Base-by-base conservation (phyloP, 2,888 invertebrate species). In the Ptychoptera contaminata region DNA sequence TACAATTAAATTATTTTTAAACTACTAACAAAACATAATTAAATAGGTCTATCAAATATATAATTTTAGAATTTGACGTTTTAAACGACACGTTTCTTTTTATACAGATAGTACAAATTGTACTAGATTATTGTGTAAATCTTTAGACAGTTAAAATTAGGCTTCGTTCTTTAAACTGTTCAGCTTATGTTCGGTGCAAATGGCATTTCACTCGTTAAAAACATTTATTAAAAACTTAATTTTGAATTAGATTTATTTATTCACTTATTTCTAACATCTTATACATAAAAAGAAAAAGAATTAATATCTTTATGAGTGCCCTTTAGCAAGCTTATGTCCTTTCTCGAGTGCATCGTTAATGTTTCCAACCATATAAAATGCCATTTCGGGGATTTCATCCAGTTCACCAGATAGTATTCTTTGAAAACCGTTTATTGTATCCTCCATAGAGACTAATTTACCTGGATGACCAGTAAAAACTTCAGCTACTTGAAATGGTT, bases 351-450 rank as follows among this genome's bases (percentile, higher is more conserved):
- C 90, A 68, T 91, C 91, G 59, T 90, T 87, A 57, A 93, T 85
- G 48, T 82, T 82, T 52, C 93, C 93, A 49, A 92, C 90, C 92
- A 93, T 92, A 72, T 91, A 93, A 73, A 93, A 93, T 49, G 93
- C 93, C 52, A 87, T 85, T 66, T 97, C 97, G 16, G 92, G 93
- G 54, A 93, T 68, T 64, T 92, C 85, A 66, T 93, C 93, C 59
- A 82, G 76, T 58, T 92, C 87, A 57, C 91, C 87, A 51, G 63
- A 69, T 52, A 91, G 71, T 58, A 91, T 87, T 63, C 79, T 74
- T 56, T 84, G 75, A 73, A 92, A 93, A 57, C 91, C 90, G 60
- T 79, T 79, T 60, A 92, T 87, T 49, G 91, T 91, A 62, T 91
- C 85, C 54, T 76, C 71, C 50, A 92, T 74, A 31, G 87, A 81